Conservation (phyloP, 2,113 vertebrate species). For the Sylvia atricapilla region DNA sequence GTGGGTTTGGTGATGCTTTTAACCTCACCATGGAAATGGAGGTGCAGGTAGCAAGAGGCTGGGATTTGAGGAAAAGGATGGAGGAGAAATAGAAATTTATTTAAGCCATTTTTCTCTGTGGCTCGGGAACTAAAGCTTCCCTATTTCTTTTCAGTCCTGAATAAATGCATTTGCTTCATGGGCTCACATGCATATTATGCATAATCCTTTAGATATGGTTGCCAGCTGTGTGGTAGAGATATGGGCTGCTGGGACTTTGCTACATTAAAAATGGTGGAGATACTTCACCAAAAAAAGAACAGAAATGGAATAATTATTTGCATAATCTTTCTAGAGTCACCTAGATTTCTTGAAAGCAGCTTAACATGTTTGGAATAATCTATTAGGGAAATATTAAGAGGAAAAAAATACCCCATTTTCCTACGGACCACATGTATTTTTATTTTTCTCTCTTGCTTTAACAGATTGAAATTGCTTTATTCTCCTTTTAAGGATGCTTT, state of each 20-base stretch:
- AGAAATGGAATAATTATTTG: constrained; percentile 72
- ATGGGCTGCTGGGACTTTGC: constrained; percentile 78
- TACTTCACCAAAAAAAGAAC: constrained; percentile 59
- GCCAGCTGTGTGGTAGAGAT: constrained; percentile 95
- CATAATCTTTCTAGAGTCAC: constrained; percentile 76
- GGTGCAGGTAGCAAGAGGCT: background rate
- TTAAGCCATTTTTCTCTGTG: constrained; percentile 48
- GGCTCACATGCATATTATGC: constrained; percentile 62
- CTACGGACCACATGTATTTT: constrained; percentile 10
- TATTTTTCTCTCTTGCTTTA: background rate
- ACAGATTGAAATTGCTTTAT: background rate
- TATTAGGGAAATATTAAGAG: constrained; percentile 69
- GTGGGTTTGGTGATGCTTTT: constrained; percentile 9
- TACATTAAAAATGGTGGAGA: constrained; percentile 48
- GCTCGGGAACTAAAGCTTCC: constrained; percentile 33
- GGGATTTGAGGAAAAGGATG: background rate
- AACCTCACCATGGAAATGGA: constrained; percentile 34
- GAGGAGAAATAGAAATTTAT: constrained; percentile 35
- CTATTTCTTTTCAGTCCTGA: constrained; percentile 33
- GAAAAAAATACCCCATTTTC: background rate
- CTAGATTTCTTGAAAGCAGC: constrained; percentile 70
- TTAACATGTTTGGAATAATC: constrained; percentile 74
- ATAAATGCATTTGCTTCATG: constrained; percentile 45
- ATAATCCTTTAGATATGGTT: constrained; percentile 93
- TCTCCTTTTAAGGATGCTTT: background rate